These are phyloP conservation scores for Platycheirus albimanus DNA, from an alignment of 2,888 invertebrate species.

Conservation along the genomic window DNA sequence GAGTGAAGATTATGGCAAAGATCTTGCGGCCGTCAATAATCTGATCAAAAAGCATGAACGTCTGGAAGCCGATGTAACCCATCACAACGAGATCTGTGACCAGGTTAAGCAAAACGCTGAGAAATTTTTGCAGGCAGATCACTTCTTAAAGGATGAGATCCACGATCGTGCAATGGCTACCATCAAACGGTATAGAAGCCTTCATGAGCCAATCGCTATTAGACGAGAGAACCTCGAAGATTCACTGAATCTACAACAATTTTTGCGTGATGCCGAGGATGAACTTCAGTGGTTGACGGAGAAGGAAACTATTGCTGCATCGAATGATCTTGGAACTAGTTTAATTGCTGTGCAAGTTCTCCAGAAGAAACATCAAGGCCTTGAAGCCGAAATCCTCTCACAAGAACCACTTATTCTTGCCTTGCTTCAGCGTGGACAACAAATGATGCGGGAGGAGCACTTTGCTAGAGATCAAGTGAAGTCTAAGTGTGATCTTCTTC, in stretches of 20 bases:
- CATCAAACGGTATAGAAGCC: slow-evolving; percentile 88
- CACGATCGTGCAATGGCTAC: slow-evolving; percentile 87
- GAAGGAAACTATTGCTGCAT: slow-evolving; percentile 88
- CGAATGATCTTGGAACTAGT: slow-evolving; percentile 87
- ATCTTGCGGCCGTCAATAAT: slow-evolving; percentile 92
- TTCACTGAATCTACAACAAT: slow-evolving; percentile 93
- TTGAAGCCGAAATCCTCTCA: slow-evolving; percentile 94
- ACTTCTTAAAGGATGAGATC: slow-evolving; percentile 95
- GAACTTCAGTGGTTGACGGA: slow-evolving; percentile 95
- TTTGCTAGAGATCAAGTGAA: slow-evolving; percentile 88
- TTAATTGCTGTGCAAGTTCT: slow-evolving; percentile 92
- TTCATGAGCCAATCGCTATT: slow-evolving; percentile 95
- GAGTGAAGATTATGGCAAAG: slow-evolving; percentile 87
- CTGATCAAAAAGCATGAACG: slow-evolving; percentile 91
- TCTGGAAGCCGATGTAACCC: slow-evolving; percentile 93
- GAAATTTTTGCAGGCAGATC: slow-evolving; percentile 90
- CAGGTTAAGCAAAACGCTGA: slow-evolving; percentile 90
- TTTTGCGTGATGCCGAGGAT: slow-evolving; percentile 95
- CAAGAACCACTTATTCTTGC: slow-evolving; percentile 92
- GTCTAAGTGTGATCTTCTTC: slow-evolving; percentile 84
- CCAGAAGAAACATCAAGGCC: slow-evolving; percentile 95
- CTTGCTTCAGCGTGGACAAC: slow-evolving; percentile 88
- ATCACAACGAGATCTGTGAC: slow-evolving; percentile 92
- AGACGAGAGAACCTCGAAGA: slow-evolving; percentile 96
- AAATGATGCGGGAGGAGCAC: slow-evolving; percentile 92